A percentile compares a stretch with the other conserved stretches of the same genome.
These are phyloP conservation scores for Tigriopus californicus DNA, from an alignment of 2,888 invertebrate genomes.

Conservation along the genomic window DNA sequence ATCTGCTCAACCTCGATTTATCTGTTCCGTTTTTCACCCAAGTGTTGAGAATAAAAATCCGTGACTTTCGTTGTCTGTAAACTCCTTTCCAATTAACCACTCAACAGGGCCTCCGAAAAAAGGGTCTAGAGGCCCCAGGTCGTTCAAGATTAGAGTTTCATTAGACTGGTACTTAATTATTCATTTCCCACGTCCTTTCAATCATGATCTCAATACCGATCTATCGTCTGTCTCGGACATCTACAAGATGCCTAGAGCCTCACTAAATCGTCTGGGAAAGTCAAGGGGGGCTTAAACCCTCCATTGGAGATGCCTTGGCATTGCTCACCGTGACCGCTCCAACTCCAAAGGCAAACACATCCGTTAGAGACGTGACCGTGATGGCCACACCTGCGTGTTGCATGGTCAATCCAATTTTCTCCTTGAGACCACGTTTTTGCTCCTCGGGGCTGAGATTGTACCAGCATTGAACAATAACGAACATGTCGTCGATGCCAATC, in stretches of 20 bases:
- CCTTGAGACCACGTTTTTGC: conserved; percentile 28
- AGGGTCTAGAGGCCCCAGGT: no score
- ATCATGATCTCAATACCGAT: neutral
- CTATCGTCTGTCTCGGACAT: neutral
- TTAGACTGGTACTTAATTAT: neutral
- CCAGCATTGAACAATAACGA: conserved; percentile 47
- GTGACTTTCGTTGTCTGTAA: no score
- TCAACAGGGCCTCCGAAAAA: no score
- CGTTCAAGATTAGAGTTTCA: neutral
- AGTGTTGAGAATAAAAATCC: no score
- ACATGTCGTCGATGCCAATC: conserved; percentile 60
- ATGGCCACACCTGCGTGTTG: conserved; percentile 66
- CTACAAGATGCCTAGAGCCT: neutral
- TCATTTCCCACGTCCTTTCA: neutral
- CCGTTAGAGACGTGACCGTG: conserved; percentile 61
- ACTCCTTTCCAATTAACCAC: no score
- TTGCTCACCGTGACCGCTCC: conserved; percentile 49
- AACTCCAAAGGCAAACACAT: conserved; percentile 56
- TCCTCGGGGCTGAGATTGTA: conserved; percentile 20
- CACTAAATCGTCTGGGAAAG: neutral
- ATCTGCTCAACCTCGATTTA: no score
- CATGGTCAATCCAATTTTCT: conserved; percentile 46
- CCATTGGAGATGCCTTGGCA: neutral
- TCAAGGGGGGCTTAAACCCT: neutral
- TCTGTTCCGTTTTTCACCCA: no score